phyloP scores from a whole-genome alignment of 1,140 invertebrate genomes.

The Vanessa tameamea region DNA sequence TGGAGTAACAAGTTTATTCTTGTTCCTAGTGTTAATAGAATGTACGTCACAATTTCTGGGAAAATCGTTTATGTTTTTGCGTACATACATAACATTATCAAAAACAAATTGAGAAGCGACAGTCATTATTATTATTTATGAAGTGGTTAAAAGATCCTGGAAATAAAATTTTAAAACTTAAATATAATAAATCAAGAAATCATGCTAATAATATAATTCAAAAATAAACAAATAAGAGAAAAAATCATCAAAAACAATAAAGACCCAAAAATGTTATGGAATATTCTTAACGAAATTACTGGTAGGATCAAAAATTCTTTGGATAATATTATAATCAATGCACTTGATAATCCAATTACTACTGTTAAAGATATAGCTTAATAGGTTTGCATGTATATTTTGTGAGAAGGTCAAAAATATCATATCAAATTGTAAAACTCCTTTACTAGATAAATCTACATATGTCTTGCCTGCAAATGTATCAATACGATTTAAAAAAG shows the following conservation, averaged over 20 bases:
- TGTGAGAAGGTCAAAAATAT: conserved; percentile 21
- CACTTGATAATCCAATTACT: conserved; percentile 9
- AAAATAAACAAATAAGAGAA: conserved; percentile 2
- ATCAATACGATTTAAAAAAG: too few relatives aligned
- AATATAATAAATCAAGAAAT: conserved; percentile 25
- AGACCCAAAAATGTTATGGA: conserved; percentile 11
- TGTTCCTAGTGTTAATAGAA: too few relatives aligned
- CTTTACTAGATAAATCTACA: conserved; percentile 19
- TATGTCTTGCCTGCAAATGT: conserved; percentile 14
- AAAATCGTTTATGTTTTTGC: too few relatives aligned
- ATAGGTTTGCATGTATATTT: conserved; percentile 21
- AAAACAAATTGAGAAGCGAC: too few relatives aligned
- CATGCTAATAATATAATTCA: conserved; percentile 21
- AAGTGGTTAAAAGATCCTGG: conserved; percentile 3
- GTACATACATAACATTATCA: too few relatives aligned
- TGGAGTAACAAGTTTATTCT: too few relatives aligned
- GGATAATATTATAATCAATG: conserved; percentile 15
- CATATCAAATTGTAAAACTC: conserved; percentile 6
- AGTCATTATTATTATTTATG: too few relatives aligned
- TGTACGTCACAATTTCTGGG: too few relatives aligned
- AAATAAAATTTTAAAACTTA: conserved; percentile 20
- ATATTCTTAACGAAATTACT: conserved; percentile 18
- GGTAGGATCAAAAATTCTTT: conserved; percentile 24
- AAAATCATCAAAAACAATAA: conserved; percentile 13
- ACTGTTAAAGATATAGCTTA: conserved; percentile 18